Evolutionary conservation across 2,888 invertebrate genomes (phyloP).

Genomic region (Geotrupes spiniger): DNA sequence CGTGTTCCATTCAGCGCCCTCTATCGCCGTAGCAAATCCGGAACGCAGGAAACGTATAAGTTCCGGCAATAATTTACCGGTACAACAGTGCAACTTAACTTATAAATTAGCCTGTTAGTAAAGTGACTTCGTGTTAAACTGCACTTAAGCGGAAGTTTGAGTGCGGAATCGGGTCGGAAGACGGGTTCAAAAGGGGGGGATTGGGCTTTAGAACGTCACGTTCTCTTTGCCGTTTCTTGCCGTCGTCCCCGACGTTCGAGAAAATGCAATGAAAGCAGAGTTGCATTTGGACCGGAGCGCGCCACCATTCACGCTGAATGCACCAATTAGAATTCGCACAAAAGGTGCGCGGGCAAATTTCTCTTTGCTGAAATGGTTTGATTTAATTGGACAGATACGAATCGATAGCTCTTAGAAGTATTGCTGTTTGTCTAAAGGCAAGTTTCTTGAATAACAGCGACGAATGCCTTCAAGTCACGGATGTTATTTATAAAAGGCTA

Average conservation of each 20-base stretch:
- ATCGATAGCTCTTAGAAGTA: too few relatives aligned
- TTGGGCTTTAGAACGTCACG: not conserved
- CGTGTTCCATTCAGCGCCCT: too few relatives aligned
- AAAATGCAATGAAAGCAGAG: not conserved
- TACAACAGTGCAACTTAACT: slow-evolving; percentile 3
- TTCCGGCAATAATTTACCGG: slow-evolving; percentile 19
- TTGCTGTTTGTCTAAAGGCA: too few relatives aligned
- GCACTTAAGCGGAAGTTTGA: slow-evolving; percentile 24
- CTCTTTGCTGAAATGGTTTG: too few relatives aligned
- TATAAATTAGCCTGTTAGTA: slow-evolving; percentile 9
- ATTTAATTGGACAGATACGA: too few relatives aligned
- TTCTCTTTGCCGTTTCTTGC: too few relatives aligned
- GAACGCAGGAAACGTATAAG: slow-evolving; percentile 12
- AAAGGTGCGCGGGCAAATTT: too few relatives aligned
- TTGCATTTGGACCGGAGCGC: slow-evolving; percentile 15
- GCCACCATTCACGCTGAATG: slow-evolving; percentile 19
- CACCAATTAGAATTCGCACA: slow-evolving; percentile 18
- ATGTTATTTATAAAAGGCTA: too few relatives aligned
- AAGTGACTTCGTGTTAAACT: slow-evolving; percentile 23
- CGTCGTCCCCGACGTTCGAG: slow-evolving; percentile 1
- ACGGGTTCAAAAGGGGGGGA: too few relatives aligned
- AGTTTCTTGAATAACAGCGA: too few relatives aligned
- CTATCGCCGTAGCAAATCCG: not conserved
- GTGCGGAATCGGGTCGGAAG: slow-evolving; percentile 8
- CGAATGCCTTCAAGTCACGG: too few relatives aligned